Evolutionary conservation across 2,888 invertebrate genomes (phyloP), one percentile per base, ranked within the genome.

Genomic region (Temnothorax rugatulus): DNA sequence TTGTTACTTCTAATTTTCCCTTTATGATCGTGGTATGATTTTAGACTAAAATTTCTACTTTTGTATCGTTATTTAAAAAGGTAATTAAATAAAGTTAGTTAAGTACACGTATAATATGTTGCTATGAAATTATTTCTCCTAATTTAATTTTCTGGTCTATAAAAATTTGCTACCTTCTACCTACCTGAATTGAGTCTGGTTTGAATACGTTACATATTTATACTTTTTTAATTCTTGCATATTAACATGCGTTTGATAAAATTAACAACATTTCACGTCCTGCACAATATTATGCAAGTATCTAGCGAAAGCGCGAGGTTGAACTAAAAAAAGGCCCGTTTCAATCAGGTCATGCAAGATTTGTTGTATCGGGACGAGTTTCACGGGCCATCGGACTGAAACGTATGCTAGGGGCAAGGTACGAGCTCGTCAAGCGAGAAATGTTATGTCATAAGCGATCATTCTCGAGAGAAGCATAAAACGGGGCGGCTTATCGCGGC

Each of bases 381-480:
- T 63, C 18, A 50, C 29, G 15, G 15, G 47, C 9, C 34, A 25
- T 75, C 15, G 21, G 8, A 50, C 63, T 29, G 21, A 75, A 59
- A 73, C 11, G 11, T 25, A 15, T 18, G 25, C 21, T 29, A 15
- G 64, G n/a, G 15, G n/a, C 15, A 71, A 71, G 29, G 2, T 15
- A 18, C 38, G 21, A 54, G 8, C 38, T 18, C 8, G 29, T 61
- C 25, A 61, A 74, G 52, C 25, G 21, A 57, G 44, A 63, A 76
- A 66, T 5, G 8, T 77, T 38, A 52, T 21, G 25, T 68, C 54
- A 38, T 11, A 8, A 25, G 4, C 59, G 61, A 81, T 89, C 44
- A 73, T 82, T 34, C 13, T 41, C 11, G 50, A 50, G 44, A 61
- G 41, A 77, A 44, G 25, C 34, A 1, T 25, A 44, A 44, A 52